Base-by-base conservation (phyloP, 2,888 invertebrate genomes). In the Phengaris alcon region DNA sequence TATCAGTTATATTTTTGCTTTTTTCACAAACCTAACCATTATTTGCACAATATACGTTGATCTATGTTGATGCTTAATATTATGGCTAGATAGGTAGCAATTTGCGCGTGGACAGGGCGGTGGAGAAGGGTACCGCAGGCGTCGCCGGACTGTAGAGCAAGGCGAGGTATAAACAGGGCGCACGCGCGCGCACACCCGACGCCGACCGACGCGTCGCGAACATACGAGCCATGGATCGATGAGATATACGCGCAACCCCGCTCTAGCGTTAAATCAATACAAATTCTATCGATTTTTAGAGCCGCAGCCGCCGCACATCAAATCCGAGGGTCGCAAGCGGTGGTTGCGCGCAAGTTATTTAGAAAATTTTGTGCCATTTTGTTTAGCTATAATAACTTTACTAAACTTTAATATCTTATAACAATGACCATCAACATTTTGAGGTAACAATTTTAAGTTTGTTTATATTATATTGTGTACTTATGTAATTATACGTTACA, bases 221-320 rank as follows among this genome's bases (percentile, higher is more conserved):
- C 79, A 77, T 79, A 76, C 76, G 85, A 84, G 84, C 86, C 86
- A 84, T 89, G 89, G 93, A 95, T 96, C 96, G 95, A 96, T 96
- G 94, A 94, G 95, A 96, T 96, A 96, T 95, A 96, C 95, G 95
- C 95, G 95, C 95, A 94, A 94, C 94, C 95, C 95, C 94, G 95
- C 95, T 95, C 86, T 87, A 94, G 93, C 88, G 88, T 91, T 93
- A 93, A 94, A 95, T 95, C 95, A 95, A 96, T 96, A 95, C 94
- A 88, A 94, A 94, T 94, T 94, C 93, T 94, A 96, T 96, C 95
- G 96, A 96, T 96, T 95, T 95, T 95, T 90, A 90, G 86, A 94
- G 94, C 94, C 94, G 94, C 94, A 94, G 94, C 94, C 94, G 94
- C 93, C 94, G 93, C 93, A 93, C 88, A 91, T 86, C 82, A 84